Evolutionary conservation across 2,888 invertebrate genomes (phyloP).

Genomic region (Sesia apiformis): DNA sequence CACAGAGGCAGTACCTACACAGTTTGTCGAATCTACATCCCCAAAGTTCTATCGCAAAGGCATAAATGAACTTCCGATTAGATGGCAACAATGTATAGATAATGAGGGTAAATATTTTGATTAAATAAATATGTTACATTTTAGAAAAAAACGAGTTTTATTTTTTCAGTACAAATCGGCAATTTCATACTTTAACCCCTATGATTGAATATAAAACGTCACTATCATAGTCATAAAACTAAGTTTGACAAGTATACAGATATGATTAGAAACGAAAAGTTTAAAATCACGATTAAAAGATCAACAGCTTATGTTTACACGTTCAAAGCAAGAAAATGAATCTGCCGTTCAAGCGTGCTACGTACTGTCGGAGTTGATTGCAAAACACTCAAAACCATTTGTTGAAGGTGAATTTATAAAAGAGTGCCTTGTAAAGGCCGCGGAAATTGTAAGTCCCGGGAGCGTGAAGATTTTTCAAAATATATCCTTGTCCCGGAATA

Average conservation of each 20-base stretch:
- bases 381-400: neutral
- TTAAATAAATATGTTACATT: too few species aligned
- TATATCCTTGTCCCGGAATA: constrained; percentile 2
- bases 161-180: too few species aligned
- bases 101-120: too few species aligned
- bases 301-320: constrained; percentile 1
- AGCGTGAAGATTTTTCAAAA: constrained; percentile 1
- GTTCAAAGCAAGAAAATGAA: neutral
- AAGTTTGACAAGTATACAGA: neutral
- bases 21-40: too few species aligned
- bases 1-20: too few species aligned
- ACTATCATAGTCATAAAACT: neutral
- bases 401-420: constrained; percentile 1
- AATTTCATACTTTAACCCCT: too few species aligned
- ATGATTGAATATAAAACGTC: neutral
- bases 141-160: too few species aligned
- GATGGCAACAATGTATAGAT: too few species aligned
- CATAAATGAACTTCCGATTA: too few species aligned
- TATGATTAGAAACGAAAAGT: neutral
- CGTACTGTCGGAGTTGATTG: constrained; percentile 1
- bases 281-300: constrained; percentile 1
- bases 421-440: neutral
- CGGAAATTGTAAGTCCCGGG: neutral
- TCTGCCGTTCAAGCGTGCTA: neutral
- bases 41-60: too few species aligned